A percentile compares a stretch with the other conserved stretches of the same genome.
phyloP scores from a whole-genome alignment of 2,113 vertebrate genomes.

The Clinocottus analis region DNA sequence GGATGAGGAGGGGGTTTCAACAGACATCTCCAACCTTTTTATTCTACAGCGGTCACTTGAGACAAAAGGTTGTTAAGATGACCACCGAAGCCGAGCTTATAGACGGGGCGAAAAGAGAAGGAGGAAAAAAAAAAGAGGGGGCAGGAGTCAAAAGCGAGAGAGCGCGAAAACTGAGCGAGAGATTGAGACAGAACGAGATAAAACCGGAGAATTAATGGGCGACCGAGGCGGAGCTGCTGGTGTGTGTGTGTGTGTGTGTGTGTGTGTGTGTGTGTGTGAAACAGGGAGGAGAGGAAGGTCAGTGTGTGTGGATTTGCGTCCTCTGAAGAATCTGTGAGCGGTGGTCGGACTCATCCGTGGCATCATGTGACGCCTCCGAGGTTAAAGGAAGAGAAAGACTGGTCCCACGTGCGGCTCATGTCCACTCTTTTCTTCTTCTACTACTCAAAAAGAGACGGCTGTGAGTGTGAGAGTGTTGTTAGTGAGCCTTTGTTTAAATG shows the following conservation, averaged over 20 bases:
- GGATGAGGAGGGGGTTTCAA: not conserved
- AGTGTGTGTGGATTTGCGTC: conserved; percentile 42
- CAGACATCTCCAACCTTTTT: conserved; percentile 26
- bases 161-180: conserved; percentile 32
- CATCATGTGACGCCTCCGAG: conserved; percentile 4
- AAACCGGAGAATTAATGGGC: conserved; percentile 58
- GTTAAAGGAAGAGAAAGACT: conserved; percentile 3
- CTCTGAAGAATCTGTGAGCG: conserved; percentile 54
- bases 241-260: not conserved
- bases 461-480: not conserved
- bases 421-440: not conserved
- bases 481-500: too few relatives aligned
- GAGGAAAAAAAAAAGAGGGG: not conserved
- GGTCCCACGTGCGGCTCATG: not conserved
- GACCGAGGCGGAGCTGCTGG: conserved; percentile 14
- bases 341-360: conserved; percentile 37
- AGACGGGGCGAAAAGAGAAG: not conserved
- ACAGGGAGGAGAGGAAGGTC: conserved; percentile 50
- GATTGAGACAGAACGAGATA: conserved; percentile 35
- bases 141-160: conserved; percentile 2
- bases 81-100: conserved; percentile 24
- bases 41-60: conserved; percentile 42
- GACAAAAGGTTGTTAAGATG: conserved; percentile 34
- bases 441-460: not conserved
- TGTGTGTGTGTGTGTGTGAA: not conserved